phyloP scores from a whole-genome alignment of 1,140 invertebrate species.

The Medauroidea extradentata region DNA sequence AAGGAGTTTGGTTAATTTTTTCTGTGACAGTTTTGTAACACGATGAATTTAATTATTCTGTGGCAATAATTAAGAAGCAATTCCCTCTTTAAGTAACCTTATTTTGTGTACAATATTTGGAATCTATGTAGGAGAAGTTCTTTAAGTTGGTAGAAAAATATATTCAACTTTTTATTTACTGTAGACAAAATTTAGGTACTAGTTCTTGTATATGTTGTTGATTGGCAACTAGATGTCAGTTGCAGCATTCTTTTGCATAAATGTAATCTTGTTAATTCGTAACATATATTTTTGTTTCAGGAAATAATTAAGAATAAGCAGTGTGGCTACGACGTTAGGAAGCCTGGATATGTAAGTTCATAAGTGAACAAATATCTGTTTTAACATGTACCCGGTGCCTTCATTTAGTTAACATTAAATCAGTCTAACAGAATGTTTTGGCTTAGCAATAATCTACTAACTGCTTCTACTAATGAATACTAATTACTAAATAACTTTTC shows the following conservation, averaged over 20 bases:
- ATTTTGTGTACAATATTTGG: too few relatives aligned
- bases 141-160: too few relatives aligned
- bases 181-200: background rate
- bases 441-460: too few relatives aligned
- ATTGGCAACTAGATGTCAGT: background rate
- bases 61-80: too few relatives aligned
- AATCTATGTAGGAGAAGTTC: too few relatives aligned
- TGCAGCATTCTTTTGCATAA: background rate
- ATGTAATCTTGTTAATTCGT: background rate
- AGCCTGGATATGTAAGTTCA: constrained; percentile 82
- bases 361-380: constrained; percentile 23
- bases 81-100: too few relatives aligned
- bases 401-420: background rate
- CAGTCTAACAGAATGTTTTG: background rate
- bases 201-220: background rate
- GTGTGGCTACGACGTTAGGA: constrained; percentile 87
- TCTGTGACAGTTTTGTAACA: too few relatives aligned
- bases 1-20: too few relatives aligned
- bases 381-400: background rate
- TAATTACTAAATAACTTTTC: too few relatives aligned
- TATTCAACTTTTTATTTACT: too few relatives aligned
- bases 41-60: too few relatives aligned
- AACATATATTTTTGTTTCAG: constrained; percentile 41
- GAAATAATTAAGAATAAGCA: constrained; percentile 74
- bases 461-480: too few relatives aligned